Evolutionary conservation across 2,888 invertebrate genomes (phyloP), one percentile per base, ranked within the genome.

Genomic region (Pseudoips prasinana): DNA sequence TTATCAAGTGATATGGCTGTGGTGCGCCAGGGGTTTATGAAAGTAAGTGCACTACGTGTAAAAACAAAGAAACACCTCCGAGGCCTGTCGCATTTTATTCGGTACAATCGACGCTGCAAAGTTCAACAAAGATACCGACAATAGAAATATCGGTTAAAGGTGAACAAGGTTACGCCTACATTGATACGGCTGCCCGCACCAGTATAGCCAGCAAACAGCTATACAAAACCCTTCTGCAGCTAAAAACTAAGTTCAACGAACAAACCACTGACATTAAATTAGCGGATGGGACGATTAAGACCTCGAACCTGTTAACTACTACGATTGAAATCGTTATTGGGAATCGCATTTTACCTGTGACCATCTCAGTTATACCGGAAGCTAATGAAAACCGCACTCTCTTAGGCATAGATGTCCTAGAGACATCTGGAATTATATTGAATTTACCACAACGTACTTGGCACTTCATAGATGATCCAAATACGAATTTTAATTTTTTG

Each of bases 21-120:
- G 41, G 37, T 8, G 14, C 38, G 11, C 33, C 28, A 1, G 33
- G 37, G 1, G 33, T 41, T 0, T 29, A 26, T 7, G 11, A 29
- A 9, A 33, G 29, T 7, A 37, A 25, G 6, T 42, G 38, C 24
- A 7, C 19, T 4, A 30, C 33, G 1, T 42, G 41, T 19, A 30
- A 39, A 5, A 18, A 3, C 1, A 19, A 40, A 17, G 14, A n/a
- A n/a, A n/a, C n/a, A n/a, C n/a, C n/a, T n/a, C n/a, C n/a, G n/a
- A n/a, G n/a, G n/a, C n/a, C n/a, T n/a, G n/a, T n/a, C n/a, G n/a
- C n/a, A n/a, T n/a, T n/a, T n/a, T n/a, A n/a, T n/a, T n/a, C n/a
- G n/a, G n/a, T 19, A 2, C n/a, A 27, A 9, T 11, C 10, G 7
- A 14, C 1, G 1, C 10, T 25, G 1, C 14, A 9, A 8, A 29